Conservation (phyloP, 2,888 invertebrate genomes). For the Sepiola atlantica region DNA sequence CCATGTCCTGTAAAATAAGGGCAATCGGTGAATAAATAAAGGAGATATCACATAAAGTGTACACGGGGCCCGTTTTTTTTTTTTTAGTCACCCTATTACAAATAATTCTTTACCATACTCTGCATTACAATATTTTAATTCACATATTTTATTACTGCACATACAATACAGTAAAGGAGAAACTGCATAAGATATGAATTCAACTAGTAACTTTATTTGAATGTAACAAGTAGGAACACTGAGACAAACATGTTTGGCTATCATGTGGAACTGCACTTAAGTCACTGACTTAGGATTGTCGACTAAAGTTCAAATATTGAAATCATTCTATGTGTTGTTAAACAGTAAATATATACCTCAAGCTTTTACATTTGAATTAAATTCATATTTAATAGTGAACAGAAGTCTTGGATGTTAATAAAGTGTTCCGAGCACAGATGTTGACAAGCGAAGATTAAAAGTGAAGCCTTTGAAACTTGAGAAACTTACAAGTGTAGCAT, state of each 20-base stretch:
- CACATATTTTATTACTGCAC: background rate
- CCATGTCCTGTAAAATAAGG: too few species aligned
- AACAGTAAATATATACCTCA: background rate
- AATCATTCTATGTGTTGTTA: background rate
- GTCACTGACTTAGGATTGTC: background rate
- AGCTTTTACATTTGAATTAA: background rate
- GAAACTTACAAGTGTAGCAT: background rate
- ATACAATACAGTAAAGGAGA: background rate
- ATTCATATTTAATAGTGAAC: background rate
- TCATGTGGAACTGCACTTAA: background rate
- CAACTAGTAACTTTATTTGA: background rate
- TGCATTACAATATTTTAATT: background rate
- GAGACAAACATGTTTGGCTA: background rate
- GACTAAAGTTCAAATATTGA: constrained; percentile 32
- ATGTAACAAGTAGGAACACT: background rate
- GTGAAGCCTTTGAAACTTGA: background rate
- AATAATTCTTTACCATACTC: background rate
- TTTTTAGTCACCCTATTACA: too few species aligned
- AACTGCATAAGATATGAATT: background rate
- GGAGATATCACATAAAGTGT: too few species aligned
- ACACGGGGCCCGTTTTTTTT: too few species aligned
- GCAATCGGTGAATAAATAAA: too few species aligned
- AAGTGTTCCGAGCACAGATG: background rate
- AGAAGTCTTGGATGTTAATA: background rate
- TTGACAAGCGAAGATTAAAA: background rate